Percentiles rank a stretch among this genome's conserved stretches.
Conservation (phyloP, 2,888 invertebrate species). For the Polyommatus icarus region DNA sequence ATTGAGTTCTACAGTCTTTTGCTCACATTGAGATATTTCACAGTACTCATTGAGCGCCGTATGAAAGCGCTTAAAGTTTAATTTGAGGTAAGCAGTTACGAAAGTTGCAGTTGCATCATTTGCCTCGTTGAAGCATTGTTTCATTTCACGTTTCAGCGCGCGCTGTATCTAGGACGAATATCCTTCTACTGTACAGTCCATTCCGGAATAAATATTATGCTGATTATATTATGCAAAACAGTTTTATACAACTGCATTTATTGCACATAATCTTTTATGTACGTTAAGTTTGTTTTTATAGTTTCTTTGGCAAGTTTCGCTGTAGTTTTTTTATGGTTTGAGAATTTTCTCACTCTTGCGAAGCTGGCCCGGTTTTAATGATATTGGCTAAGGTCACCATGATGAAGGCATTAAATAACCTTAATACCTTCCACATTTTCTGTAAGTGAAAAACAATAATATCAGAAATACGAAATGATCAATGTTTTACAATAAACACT, state of each 20-base stretch:
- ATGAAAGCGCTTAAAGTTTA: constrained; percentile 6
- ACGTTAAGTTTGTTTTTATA: too few species aligned
- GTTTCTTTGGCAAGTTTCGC: too few species aligned
- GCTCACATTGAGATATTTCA: not conserved
- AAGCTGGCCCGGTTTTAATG: not conserved
- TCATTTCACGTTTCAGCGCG: constrained; percentile 7
- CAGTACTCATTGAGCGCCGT: not conserved
- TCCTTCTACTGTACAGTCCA: not conserved
- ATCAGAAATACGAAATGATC: not conserved
- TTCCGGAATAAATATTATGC: not conserved
- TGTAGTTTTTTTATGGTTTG: too few species aligned
- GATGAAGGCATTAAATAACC: too few species aligned
- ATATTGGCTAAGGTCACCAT: too few species aligned
- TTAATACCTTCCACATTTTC: too few species aligned
- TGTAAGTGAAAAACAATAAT: not conserved
- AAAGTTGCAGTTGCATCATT: constrained; percentile 1
- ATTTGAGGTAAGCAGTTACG: constrained; percentile 12
- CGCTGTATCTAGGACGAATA: constrained; percentile 4
- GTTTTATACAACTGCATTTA: too few species aligned
- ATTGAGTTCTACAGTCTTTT: not conserved
- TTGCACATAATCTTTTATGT: too few species aligned
- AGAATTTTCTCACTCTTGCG: too few species aligned
- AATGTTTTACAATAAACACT: not conserved
- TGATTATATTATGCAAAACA: not conserved
- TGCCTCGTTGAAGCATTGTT: constrained; percentile 6